These are phyloP conservation scores for Cordilura impudica DNA, from an alignment of 2,888 invertebrate species.

Conservation along the genomic window DNA sequence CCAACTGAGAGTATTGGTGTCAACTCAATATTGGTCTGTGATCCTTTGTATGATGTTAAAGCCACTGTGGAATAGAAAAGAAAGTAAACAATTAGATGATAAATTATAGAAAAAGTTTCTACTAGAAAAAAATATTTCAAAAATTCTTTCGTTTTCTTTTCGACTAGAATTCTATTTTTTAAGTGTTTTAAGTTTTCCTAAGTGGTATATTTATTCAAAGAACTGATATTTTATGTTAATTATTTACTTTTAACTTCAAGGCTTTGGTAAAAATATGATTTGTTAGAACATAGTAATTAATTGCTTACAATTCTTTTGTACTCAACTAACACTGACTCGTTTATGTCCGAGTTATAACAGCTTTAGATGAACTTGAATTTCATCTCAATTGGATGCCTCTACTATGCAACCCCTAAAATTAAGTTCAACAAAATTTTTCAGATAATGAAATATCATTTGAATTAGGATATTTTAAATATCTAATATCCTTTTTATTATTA, in stretches of 20 bases:
- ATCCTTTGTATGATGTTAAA: constrained; percentile 78
- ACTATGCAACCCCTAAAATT: no score
- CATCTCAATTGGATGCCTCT: no score
- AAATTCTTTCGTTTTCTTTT: neutral
- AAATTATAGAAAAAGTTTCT: neutral
- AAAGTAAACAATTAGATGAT: neutral
- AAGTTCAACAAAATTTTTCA: no score
- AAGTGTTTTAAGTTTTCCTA: neutral
- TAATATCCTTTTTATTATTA: no score
- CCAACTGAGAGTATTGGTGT: constrained; percentile 79
- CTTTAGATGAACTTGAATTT: no score
- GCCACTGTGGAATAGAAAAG: constrained; percentile 70
- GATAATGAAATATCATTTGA: no score
- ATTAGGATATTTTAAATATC: no score
- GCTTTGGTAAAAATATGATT: no score
- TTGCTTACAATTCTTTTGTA: no score
- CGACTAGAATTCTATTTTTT: neutral
- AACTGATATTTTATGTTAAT: constrained; percentile 62
- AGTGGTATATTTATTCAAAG: constrained; percentile 33
- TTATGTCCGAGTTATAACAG: no score
- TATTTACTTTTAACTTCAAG: constrained; percentile 61
- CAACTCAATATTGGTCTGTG: constrained; percentile 79
- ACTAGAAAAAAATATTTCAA: neutral
- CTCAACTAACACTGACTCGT: no score
- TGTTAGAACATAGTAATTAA: no score